Evolutionary conservation across 1,140 invertebrate genomes (phyloP).

Genomic region (Ridgeia piscesae): DNA sequence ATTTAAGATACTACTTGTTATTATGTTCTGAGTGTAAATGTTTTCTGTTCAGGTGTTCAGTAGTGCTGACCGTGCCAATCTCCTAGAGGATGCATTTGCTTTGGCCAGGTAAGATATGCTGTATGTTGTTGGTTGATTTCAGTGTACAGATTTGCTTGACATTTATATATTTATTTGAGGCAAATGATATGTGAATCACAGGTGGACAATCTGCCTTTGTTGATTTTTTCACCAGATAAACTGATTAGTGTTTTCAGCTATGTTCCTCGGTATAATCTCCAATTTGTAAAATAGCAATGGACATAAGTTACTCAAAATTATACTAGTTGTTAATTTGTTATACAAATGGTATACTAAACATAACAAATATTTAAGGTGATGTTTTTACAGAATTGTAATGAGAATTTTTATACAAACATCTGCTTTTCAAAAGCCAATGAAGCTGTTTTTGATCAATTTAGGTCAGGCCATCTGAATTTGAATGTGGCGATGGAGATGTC

Average conservation of each 20-base stretch:
- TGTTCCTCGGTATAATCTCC: neutral
- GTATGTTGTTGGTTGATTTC: neutral
- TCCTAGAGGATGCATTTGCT: conserved; percentile 77
- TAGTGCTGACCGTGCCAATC: conserved; percentile 73
- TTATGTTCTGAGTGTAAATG: conserved; percentile 15
- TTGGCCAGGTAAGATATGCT: conserved; percentile 64
- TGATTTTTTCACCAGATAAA: neutral
- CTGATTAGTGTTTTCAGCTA: neutral
- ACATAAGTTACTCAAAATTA: neutral
- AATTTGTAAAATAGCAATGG: neutral
- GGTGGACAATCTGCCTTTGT: neutral
- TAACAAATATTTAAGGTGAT: neutral
- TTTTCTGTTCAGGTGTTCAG: conserved; percentile 53
- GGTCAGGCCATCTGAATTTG: conserved; percentile 72
- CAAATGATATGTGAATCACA: neutral
- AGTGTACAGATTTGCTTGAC: neutral
- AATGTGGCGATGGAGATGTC: conserved; percentile 70
- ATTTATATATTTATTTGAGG: neutral
- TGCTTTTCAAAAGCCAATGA: neutral
- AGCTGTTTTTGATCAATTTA: conserved; percentile 36
- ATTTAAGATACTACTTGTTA: neutral
- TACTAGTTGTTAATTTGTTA: neutral
- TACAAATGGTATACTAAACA: neutral
- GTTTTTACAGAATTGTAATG: neutral
- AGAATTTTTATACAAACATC: neutral